phyloP scores from a whole-genome alignment of 2,888 invertebrate genomes.

The Cerastoderma edule region DNA sequence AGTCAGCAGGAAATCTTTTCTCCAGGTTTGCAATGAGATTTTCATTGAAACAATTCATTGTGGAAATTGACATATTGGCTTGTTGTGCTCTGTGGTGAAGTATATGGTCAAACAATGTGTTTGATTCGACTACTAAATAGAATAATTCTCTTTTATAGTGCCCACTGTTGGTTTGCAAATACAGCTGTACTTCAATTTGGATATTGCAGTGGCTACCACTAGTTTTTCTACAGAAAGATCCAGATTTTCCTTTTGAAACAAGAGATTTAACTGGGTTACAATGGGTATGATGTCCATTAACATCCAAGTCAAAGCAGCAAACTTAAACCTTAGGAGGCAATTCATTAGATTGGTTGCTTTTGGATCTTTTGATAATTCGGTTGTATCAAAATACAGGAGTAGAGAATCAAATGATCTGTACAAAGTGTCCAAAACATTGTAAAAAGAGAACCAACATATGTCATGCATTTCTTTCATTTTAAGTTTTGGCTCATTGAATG shows the following conservation, averaged over 20 bases:
- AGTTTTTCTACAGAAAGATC: slow-evolving; percentile 21
- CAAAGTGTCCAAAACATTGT: slow-evolving; percentile 25
- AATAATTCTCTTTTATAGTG: slow-evolving; percentile 29
- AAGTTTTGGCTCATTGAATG: slow-evolving; percentile 22
- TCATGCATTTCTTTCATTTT: slow-evolving; percentile 35
- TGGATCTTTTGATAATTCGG: slow-evolving; percentile 9
- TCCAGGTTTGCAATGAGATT: slow-evolving; percentile 30
- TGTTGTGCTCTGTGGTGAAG: slow-evolving; percentile 3
- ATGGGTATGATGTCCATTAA: slow-evolving; percentile 36
- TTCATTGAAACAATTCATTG: slow-evolving; percentile 28
- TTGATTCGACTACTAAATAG: slow-evolving; percentile 17
- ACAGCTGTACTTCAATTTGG: slow-evolving; percentile 22
- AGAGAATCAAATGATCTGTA: slow-evolving; percentile 29
- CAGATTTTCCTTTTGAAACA: slow-evolving; percentile 30
- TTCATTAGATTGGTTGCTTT: slow-evolving; percentile 10
- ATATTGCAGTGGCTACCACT: slow-evolving; percentile 57
- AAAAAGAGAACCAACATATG: slow-evolving; percentile 35
- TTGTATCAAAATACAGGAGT: slow-evolving; percentile 21
- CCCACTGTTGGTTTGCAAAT: too few relatives aligned
- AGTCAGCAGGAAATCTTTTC: slow-evolving; percentile 29
- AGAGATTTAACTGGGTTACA: slow-evolving; percentile 23
- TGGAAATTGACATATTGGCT: background rate
- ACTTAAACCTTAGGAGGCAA: slow-evolving; percentile 9
- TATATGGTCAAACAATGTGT: slow-evolving; percentile 17
- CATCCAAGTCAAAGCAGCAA: slow-evolving; percentile 10